Evolutionary conservation across 1,140 invertebrate genomes (phyloP), one percentile per base, ranked within the genome.

Genomic region (Pemphigus obesinymphae): DNA sequence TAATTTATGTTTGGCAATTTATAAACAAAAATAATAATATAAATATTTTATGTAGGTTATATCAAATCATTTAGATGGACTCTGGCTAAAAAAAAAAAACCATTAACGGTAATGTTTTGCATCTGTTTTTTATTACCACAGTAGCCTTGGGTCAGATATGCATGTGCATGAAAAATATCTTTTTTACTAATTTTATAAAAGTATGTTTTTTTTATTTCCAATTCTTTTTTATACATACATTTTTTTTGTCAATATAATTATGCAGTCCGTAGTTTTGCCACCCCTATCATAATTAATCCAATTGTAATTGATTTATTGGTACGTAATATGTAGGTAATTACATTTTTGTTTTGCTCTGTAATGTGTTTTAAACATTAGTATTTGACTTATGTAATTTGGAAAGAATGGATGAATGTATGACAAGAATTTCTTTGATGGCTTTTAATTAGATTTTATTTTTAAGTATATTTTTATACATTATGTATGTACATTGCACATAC

Each of bases 21-120:
- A 26, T 26, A 26, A 10, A 31, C 50, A 31, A 15, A 31, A 48
- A 48, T 48, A 31, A 29, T 72, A 72, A 72, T 72, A 15, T 4
- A 72, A 72, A 29, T 23, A 48, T 72, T 26, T 72, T 72, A 72
- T 72, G 43, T 72, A 72, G 68, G 68, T 72, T 72, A 72, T 48
- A 72, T 72, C 68, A 48, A 48, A 20, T 23, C 68, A 48, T 72
- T 72, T 72, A 72, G 17, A 72, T 72, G 68, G 68, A 72, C 68
- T 29, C 8, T 43, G 66, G 66, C 37, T 70, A 26, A 70, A 70
- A 70, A 43, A 45, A 68, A 68, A 11, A 66, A 70, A 15, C 45
- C 40, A 45, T 70, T 17, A 72, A 48, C 20, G 68, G 68, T 72
- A 72, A 72, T 72, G 26, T 72, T 70, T 45, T 72, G 15, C 15